These are phyloP conservation scores for Pangasius sanitwongsei DNA, from an alignment of 2,797 vertebrate species.

Conservation along the genomic window DNA sequence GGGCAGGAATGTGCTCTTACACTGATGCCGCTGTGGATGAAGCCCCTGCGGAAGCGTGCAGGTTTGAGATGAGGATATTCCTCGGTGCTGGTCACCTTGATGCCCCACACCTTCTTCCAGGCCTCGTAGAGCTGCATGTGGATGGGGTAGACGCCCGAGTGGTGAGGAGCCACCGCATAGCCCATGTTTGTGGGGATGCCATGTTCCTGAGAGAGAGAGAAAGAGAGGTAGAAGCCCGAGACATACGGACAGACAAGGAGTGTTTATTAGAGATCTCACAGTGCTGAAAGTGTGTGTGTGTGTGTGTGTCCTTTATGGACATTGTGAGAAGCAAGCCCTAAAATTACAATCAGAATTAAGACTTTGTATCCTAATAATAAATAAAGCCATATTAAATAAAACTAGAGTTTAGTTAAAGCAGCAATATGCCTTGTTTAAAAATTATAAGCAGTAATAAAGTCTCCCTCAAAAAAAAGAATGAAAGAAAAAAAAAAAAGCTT, in stretches of 20 bases:
- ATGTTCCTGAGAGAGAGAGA: conserved; percentile 80
- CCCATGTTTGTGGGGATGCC: conserved; percentile 98
- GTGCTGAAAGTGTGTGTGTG: background rate
- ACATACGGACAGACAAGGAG: background rate
- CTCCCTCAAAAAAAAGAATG: background rate
- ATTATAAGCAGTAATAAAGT: background rate
- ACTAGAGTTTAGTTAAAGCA: background rate
- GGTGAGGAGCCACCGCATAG: conserved; percentile 95
- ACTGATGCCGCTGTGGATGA: conserved; percentile 94
- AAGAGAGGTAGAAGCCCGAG: background rate
- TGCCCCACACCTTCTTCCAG: conserved; percentile 97
- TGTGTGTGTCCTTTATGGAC: too few relatives aligned
- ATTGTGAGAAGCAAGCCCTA: background rate
- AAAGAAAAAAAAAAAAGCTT: too few relatives aligned
- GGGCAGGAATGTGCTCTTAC: conserved; percentile 71
- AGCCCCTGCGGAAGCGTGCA: conserved; percentile 92
- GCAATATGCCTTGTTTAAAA: background rate
- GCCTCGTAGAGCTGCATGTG: conserved; percentile 96
- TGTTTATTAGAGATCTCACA: background rate
- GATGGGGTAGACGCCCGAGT: conserved; percentile 95
- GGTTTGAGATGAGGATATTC: conserved; percentile 98
- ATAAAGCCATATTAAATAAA: background rate
- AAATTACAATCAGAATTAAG: background rate
- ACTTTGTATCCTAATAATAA: background rate
- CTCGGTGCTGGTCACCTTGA: conserved; percentile 97